Percentiles rank a stretch among this genome's conserved stretches.
Conservation (phyloP, 2,113 vertebrate genomes). For the Equus quagga region DNA sequence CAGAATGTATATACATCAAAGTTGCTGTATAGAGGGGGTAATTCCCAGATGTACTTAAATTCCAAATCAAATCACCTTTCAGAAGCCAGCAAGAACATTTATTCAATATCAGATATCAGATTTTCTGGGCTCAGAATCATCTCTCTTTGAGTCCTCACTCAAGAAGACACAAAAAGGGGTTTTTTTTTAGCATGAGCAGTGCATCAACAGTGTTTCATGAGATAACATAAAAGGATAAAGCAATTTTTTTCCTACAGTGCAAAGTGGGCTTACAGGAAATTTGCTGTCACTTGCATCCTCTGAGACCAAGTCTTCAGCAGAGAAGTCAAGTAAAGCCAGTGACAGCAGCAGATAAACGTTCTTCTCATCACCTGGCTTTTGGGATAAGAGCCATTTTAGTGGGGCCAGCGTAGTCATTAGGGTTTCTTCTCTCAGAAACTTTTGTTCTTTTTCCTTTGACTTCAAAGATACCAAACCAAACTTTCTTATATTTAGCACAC, state of each 20-base stretch:
- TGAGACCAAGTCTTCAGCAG: constrained; percentile 23
- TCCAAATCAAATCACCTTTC: constrained; percentile 81
- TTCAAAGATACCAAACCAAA: neutral
- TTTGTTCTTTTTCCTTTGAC: neutral
- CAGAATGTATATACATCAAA: neutral
- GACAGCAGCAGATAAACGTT: neutral
- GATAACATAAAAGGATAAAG: constrained; percentile 79
- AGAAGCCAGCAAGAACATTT: constrained; percentile 50
- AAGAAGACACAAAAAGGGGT: constrained; percentile 62
- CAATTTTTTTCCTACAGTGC: constrained; percentile 71
- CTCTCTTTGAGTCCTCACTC: constrained; percentile 61
- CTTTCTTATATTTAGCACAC: neutral
- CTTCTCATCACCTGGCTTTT: neutral
- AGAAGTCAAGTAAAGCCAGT: neutral
- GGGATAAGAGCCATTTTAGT: neutral
- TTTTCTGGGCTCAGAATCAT: constrained; percentile 71
- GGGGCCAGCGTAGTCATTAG: neutral
- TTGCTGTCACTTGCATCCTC: constrained; percentile 51
- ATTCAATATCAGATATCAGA: constrained; percentile 75
- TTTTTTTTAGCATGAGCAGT: constrained; percentile 55
- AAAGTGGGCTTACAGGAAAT: constrained; percentile 81
- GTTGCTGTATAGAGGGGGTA: neutral
- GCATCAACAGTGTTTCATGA: constrained; percentile 62
- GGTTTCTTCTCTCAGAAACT: neutral
- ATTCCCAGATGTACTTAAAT: constrained; percentile 78